Base-by-base conservation (phyloP, 2,797 vertebrate genomes). In the Peromyscus eremicus region DNA sequence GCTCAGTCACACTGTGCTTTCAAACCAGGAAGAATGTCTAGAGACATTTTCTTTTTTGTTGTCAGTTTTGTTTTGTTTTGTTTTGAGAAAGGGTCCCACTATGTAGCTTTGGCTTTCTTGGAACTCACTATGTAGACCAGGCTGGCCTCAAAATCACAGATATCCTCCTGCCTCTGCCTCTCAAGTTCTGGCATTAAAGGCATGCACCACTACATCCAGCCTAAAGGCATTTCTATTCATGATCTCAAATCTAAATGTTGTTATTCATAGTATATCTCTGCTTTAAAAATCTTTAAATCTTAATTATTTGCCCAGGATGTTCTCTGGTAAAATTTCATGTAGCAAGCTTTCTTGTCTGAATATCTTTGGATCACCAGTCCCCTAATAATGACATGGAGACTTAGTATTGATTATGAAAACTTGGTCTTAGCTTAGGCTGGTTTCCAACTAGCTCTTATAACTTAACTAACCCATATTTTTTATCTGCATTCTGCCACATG, bases 311-410 rank as follows among this genome's bases (percentile, higher is more conserved):
- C 37, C 43, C 92, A 66, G 64, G 73, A 17, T 79, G 7, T 92
- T 95, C 85, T 68, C 25, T 81, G 62, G 43, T 80, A 95, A 91
- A 96, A 94, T 85, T 86, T 81, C 55, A 75, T 6, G 25, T 43
- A 13, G 21, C 37, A 75, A 43, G 37, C 37, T 43, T 43, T 43
- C 10, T 75, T 75, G 37, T 43, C 23, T 25, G 10, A 43, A 5
- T 75, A 40, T 43, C 37, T 75, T 43, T 27, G 71, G 40, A 43
- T 75, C 10, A 12, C 19, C 23, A 43, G 71, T 25, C 5, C 23
- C 37, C 71, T 43, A 75, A 75, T 75, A 27, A 75, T 23, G 25
- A 27, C 10, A 75, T 43, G 23, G 71, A 27, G 23, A 75, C 37
- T 27, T 43, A 75, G 2, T 75, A 43, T 43, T 75, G 40, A 73